These are phyloP conservation scores for Phenganax marumi DNA, from an alignment of 92 coral and sea anemone species.

Conservation along the genomic window DNA sequence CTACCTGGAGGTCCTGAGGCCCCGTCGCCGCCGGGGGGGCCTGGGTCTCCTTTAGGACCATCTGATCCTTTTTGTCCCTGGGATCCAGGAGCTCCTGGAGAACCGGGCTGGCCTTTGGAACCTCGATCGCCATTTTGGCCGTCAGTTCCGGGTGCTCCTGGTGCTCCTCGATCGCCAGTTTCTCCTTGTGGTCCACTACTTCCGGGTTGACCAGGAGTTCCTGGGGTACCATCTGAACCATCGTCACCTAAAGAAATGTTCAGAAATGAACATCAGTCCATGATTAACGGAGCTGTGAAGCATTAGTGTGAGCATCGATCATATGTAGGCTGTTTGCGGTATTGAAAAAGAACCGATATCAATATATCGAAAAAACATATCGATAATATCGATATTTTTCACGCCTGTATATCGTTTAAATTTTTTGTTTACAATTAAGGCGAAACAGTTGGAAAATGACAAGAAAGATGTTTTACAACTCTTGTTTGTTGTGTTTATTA, in stretches of 20 bases:
- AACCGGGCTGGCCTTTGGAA: neutral
- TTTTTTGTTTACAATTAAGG: no score
- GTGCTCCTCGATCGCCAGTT: neutral
- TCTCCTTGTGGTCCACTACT: neutral
- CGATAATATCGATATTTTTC: no score
- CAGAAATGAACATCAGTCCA: no score
- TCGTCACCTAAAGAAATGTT: neutral
- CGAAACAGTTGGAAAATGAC: no score
- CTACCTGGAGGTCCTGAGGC: neutral
- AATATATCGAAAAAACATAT: no score
- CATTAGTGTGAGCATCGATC: no score
- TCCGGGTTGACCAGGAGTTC: conserved; percentile 12
- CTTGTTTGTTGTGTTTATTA: no score
- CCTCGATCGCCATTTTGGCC: conserved; percentile 22
- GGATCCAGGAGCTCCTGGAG: neutral
- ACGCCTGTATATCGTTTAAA: no score
- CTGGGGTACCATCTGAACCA: neutral
- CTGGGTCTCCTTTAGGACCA: conserved; percentile 5
- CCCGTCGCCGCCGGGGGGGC: neutral
- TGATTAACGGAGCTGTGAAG: no score
- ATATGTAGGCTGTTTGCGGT: no score
- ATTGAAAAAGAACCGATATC: no score
- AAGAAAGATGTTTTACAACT: no score
- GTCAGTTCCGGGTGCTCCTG: conserved; percentile 18
- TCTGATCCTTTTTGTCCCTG: neutral